Evolutionary conservation across 2,113 vertebrate species (phyloP), one percentile per base, ranked within the genome.

Genomic region (Chaenocephalus aceratus): DNA sequence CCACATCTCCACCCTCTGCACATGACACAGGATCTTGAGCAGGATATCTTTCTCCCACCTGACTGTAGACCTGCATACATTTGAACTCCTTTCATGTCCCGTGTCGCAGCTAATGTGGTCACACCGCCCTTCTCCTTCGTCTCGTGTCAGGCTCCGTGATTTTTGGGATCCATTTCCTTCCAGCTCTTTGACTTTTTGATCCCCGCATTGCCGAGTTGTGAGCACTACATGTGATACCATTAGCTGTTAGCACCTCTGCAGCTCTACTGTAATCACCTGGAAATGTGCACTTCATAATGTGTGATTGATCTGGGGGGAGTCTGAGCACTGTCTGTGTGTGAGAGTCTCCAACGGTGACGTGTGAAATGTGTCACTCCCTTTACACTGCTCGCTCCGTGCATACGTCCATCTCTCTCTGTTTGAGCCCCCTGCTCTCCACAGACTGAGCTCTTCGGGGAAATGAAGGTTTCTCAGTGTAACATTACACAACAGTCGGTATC

Each of bases 321-420:
- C 85, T 89, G 70, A 87, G 84, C 78, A 26, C 66, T 54, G 69
- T 87, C 89, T 89, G 80, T 23, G 14, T 54, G 65, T 76, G 84
- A 83, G 59, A 57, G 60, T 77, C 77, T 88, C 84, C 91, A 68
- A 84, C 91, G 67, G 41, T n/a, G 79, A 78, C 1, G 81, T 91
- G 94, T 91, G 91, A 94, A 95, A 94, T 93, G 83, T 84, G 77
- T 77, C 93, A 88, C 91, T 66, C 89, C 36, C 61, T 72, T 86
- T 61, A 72, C 75, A 74, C 76, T 56, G 21, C 44, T 49, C 64
- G 26, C 34, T 61, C 67, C 26, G 16, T 63, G 85, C 45, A 11
- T 72, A 44, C 15, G 26, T 74, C 67, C 7, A 53, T 86, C 56
- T 76, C 64, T 61, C 18, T 74, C 3, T 65, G 21, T 18, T 26